These are phyloP conservation scores for Anniella stebbinsi DNA, from an alignment of 2,797 vertebrate species.

Conservation along the genomic window DNA sequence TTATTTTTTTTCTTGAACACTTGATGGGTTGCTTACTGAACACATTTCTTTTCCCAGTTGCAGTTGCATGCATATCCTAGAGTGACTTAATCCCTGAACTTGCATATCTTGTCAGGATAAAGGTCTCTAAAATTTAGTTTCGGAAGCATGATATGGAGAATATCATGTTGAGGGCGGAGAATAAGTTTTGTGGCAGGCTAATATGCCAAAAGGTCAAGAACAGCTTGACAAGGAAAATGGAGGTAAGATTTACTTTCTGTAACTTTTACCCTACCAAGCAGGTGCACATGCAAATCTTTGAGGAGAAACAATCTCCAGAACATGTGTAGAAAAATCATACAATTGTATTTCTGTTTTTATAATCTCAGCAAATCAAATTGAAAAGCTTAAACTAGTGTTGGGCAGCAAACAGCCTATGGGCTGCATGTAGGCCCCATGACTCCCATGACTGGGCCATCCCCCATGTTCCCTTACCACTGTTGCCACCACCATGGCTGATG, in stretches of 20 bases:
- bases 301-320: neutral
- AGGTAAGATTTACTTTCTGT: slow-evolving; percentile 18
- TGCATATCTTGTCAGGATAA: slow-evolving; percentile 55
- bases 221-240: slow-evolving; percentile 40
- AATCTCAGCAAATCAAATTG: neutral
- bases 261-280: slow-evolving; percentile 26
- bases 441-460: no score
- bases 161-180: slow-evolving; percentile 24
- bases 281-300: slow-evolving; percentile 26
- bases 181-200: neutral
- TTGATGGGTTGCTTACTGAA: slow-evolving; percentile 55
- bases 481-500: no score
- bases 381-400: neutral
- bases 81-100: slow-evolving; percentile 57
- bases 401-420: no score
- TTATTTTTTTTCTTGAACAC: slow-evolving; percentile 49
- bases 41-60: slow-evolving; percentile 53
- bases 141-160: slow-evolving; percentile 4
- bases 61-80: slow-evolving; percentile 49
- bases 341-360: neutral
- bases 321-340: neutral
- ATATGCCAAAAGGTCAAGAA: neutral
- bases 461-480: no score
- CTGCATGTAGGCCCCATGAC: no score
- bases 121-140: slow-evolving; percentile 52